Base-by-base conservation (phyloP, 1,140 invertebrate genomes). In the Pararge aegeria region DNA sequence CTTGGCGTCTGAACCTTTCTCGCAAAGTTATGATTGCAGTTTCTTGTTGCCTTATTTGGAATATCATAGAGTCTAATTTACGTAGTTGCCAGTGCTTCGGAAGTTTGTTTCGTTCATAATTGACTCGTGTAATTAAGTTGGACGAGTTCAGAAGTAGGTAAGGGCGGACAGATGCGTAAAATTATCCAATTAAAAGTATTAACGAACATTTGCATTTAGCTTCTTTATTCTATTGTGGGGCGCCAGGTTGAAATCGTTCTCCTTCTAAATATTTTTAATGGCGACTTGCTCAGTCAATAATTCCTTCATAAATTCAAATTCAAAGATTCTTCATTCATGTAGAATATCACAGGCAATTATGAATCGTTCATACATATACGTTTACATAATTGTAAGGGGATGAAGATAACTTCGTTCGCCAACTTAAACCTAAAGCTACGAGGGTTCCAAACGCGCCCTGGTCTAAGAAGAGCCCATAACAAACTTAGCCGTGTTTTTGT, bases 151-250 rank as follows among this genome's bases (percentile, higher is more conserved):
- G 51, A 61, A 61, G 66, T 65, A 61, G 56, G 54, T 58, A 51
- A 34, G 40, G 44, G 55, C 34, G 66, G 62, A 55, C 66, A 68
- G 69, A 68, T 72, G 69, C 69, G 63, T 72, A 57, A 72, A 68
- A 72, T 68, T 68, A 62, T 58, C 49, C 68, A 68, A 72, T 72
- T 72, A 68, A 68, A 72, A 72, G 60, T 65, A 65, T 66, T 68
- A 68, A 70, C 55, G 58, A 67, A 62, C 55, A 70, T 70, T 70
- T 66, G 54, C 57, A 64, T 70, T 68, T 54, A 66, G 38, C 50
- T 34, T 54, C 53, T 58, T 59, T 57, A 34, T 63, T 27, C 44
- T 37, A 34, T 56, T 37, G 49, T 49, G 24, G 21, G 20, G 29
- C n/a, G 42, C 5, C 42, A 21, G 42, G 24, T 51, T 18, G 27